Evolutionary conservation across 1,140 invertebrate genomes (phyloP).

Genomic region (Papilio machaon): DNA sequence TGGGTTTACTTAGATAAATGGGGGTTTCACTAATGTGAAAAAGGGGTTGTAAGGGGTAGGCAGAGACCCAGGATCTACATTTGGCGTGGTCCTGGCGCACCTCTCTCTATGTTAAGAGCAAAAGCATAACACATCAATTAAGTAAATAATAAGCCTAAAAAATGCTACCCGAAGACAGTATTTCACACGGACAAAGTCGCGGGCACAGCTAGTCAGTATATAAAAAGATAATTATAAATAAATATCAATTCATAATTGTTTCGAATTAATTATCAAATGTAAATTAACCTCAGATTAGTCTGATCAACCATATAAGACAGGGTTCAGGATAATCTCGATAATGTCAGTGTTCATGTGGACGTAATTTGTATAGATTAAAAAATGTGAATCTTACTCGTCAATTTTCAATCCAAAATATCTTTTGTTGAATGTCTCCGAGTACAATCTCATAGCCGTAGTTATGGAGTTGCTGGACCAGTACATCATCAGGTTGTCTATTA

Average conservation of each 20-base stretch:
- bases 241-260: no score
- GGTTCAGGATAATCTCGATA: background rate
- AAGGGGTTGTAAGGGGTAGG: no score
- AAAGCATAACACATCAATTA: no score
- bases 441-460: conserved; percentile 89
- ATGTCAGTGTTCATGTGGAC: background rate
- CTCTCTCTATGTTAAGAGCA: no score
- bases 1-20: background rate
- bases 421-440: conserved; percentile 85
- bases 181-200: no score
- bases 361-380: background rate
- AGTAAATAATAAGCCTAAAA: no score
- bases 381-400: conserved; percentile 63
- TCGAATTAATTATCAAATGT: background rate
- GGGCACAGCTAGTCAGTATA: background rate
- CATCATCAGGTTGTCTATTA: conserved; percentile 94
- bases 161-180: no score
- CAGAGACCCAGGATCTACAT: no score
- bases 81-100: no score
- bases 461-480: conserved; percentile 92
- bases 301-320: background rate
- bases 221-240: background rate
- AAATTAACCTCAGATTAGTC: background rate
- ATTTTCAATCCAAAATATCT: conserved; percentile 68
- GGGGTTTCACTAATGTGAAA: no score